A percentile compares a stretch with the other conserved stretches of the same genome.
phyloP scores from a whole-genome alignment of 2,888 invertebrate species.

The Acrobasis consociella region DNA sequence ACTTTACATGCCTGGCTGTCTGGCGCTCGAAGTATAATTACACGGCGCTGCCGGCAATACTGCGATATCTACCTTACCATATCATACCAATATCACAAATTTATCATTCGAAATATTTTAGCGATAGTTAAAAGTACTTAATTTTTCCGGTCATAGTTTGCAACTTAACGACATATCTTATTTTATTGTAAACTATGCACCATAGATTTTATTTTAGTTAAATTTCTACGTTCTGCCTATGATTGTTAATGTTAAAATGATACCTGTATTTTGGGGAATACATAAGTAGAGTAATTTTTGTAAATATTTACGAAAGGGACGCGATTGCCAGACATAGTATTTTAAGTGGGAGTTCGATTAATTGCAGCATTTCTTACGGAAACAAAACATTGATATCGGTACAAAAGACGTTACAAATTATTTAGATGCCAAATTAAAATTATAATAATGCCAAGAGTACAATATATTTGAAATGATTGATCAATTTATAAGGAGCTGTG shows the following conservation, averaged over 20 bases:
- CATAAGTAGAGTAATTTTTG: conserved; percentile 48
- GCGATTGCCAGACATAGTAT: conserved; percentile 59
- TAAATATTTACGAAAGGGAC: conserved; percentile 51
- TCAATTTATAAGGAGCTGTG: conserved; percentile 28
- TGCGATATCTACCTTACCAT: conserved; percentile 55
- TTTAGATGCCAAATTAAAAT: conserved; percentile 35
- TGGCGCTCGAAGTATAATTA: conserved; percentile 79
- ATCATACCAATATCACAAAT: conserved; percentile 10
- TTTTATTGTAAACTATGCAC: conserved; percentile 52
- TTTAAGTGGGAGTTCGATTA: conserved; percentile 38
- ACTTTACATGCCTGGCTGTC: conserved; percentile 78
- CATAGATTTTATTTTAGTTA: conserved; percentile 58
- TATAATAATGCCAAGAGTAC: conserved; percentile 34
- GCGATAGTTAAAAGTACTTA: conserved; percentile 21
- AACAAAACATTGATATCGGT: conserved; percentile 27
- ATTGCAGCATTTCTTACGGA: not conserved
- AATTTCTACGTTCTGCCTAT: conserved; percentile 53
- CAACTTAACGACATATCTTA: conserved; percentile 42
- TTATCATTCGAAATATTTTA: conserved; percentile 5
- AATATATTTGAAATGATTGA: conserved; percentile 32
- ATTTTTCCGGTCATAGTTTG: conserved; percentile 34
- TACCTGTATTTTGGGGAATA: conserved; percentile 52
- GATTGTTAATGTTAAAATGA: conserved; percentile 62
- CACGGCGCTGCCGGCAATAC: conserved; percentile 68
- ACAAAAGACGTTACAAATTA: conserved; percentile 28